These are phyloP conservation scores for Diplodus puntazzo DNA, from an alignment of 2,797 vertebrate species.

Conservation along the genomic window DNA sequence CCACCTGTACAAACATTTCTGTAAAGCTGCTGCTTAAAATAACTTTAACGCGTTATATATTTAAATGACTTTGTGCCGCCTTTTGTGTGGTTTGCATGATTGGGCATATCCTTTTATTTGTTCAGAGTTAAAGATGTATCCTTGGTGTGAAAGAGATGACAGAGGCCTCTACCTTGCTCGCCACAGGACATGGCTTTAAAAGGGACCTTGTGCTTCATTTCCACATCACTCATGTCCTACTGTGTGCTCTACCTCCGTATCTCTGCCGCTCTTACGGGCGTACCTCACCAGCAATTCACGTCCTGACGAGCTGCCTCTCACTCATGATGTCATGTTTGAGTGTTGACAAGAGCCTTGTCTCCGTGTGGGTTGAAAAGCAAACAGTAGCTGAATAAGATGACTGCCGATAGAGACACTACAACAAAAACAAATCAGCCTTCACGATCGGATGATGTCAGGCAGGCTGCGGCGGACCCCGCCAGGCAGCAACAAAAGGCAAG, in stretches of 20 bases:
- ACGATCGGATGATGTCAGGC: slow-evolving; percentile 78
- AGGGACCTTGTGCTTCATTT: slow-evolving; percentile 63
- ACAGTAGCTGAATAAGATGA: slow-evolving; percentile 66
- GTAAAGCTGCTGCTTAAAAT: slow-evolving; percentile 1
- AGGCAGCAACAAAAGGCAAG: slow-evolving; percentile 28
- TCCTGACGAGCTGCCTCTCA: slow-evolving; percentile 56
- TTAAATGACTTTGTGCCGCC: neutral
- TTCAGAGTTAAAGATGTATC: slow-evolving; percentile 26
- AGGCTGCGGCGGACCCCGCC: slow-evolving; percentile 49
- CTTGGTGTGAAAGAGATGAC: slow-evolving; percentile 46
- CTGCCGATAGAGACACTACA: slow-evolving; percentile 59
- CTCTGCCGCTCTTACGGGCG: neutral
- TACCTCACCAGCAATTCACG: slow-evolving; percentile 8
- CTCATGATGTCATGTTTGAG: slow-evolving; percentile 77
- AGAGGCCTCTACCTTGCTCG: slow-evolving; percentile 36
- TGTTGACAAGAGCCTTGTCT: slow-evolving; percentile 77
- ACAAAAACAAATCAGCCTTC: slow-evolving; percentile 49
- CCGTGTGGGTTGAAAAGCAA: slow-evolving; percentile 65
- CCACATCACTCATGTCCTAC: slow-evolving; percentile 61
- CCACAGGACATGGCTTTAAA: slow-evolving; percentile 59
- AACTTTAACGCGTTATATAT: slow-evolving; percentile 3
- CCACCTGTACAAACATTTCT: slow-evolving; percentile 13
- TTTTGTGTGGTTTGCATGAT: slow-evolving; percentile 43
- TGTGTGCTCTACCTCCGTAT: slow-evolving; percentile 27
- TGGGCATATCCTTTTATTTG: slow-evolving; percentile 37